Percentiles rank a stretch among this genome's conserved stretches.
Evolutionary conservation across 2,797 vertebrate species (phyloP).

Genomic region (Tinamus major): DNA sequence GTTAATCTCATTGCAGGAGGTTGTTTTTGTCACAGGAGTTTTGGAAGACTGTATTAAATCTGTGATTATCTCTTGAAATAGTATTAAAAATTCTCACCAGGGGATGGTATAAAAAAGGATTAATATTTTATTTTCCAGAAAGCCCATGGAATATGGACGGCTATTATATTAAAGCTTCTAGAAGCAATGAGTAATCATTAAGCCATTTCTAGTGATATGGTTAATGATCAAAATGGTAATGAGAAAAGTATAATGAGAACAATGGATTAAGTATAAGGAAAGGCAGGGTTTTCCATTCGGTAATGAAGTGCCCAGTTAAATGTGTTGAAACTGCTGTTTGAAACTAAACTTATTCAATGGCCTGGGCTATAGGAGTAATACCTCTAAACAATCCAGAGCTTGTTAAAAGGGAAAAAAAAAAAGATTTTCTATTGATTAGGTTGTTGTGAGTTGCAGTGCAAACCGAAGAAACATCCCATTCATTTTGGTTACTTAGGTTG

Average conservation of each 20-base stretch:
- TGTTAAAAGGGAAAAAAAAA: not conserved
- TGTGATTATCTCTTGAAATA: not conserved
- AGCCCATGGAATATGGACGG: not conserved
- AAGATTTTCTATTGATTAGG: not conserved
- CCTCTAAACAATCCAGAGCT: not conserved
- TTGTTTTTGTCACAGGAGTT: not conserved
- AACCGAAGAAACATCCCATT: not conserved
- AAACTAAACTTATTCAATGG: slow-evolving; percentile 23
- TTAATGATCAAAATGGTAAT: slow-evolving; percentile 60
- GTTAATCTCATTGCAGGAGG: not conserved
- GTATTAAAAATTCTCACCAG: not conserved
- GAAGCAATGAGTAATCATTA: slow-evolving; percentile 60
- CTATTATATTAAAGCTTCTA: slow-evolving; percentile 1
- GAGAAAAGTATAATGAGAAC: slow-evolving; percentile 35
- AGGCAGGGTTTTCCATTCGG: not conserved
- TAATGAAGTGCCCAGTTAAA: not conserved
- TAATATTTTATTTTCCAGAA: not conserved
- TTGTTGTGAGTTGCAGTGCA: not conserved
- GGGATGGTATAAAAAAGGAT: not conserved
- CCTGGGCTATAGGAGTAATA: not conserved
- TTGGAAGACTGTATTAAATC: not conserved
- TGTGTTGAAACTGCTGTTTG: not conserved
- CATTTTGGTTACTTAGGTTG: not conserved
- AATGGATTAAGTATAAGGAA: slow-evolving; percentile 41
- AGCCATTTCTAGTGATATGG: slow-evolving; percentile 55